These are phyloP conservation scores for Cataglyphis altisquamis DNA, from an alignment of 2,888 invertebrate genomes.

Conservation along the genomic window DNA sequence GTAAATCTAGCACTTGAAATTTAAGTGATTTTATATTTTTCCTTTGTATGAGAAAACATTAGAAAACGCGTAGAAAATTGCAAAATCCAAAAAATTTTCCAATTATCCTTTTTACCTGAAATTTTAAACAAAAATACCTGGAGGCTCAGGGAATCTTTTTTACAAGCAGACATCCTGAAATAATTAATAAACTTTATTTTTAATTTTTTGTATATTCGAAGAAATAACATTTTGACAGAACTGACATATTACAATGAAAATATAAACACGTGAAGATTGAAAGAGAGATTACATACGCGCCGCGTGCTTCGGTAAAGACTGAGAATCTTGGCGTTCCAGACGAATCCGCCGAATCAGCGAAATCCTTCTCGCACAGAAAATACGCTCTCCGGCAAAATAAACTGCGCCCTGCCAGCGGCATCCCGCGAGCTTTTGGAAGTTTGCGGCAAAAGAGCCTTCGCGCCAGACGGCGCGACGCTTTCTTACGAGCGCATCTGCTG, in stretches of 20 bases:
- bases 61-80: no score
- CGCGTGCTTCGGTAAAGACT: background rate
- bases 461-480: slow-evolving; percentile 53
- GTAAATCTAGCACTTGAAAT: no score
- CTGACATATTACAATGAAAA: background rate
- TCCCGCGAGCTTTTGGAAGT: slow-evolving; percentile 34
- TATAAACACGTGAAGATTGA: background rate
- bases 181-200: background rate
- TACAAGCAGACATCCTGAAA: no score
- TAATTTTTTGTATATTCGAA: background rate
- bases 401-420: slow-evolving; percentile 59
- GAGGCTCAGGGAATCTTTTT: no score
- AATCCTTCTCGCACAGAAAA: slow-evolving; percentile 30
- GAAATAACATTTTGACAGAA: background rate
- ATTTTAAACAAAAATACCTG: no score
- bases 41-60: no score
- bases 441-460: slow-evolving; percentile 49
- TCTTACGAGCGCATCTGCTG: slow-evolving; percentile 34
- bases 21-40: no score
- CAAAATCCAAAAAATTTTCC: no score
- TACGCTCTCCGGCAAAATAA: slow-evolving; percentile 57
- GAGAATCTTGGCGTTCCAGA: background rate
- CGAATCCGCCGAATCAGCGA: slow-evolving; percentile 60
- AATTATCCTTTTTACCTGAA: no score
- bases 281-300: slow-evolving; percentile 1